These are phyloP conservation scores for Antechinus stuartii DNA, from an alignment of 2,113 vertebrate species.

Conservation along the genomic window DNA sequence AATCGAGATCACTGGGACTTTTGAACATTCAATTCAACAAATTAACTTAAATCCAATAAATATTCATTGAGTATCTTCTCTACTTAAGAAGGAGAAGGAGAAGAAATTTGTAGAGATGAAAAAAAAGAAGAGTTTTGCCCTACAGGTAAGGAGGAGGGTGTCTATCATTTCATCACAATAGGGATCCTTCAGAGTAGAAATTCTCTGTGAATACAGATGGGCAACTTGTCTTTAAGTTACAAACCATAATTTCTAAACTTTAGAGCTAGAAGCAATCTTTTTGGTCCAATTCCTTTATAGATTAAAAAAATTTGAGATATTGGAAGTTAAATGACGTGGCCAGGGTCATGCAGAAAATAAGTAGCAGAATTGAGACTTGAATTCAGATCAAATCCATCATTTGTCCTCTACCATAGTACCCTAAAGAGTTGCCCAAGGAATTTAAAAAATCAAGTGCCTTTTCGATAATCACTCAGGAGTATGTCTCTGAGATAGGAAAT, in stretches of 20 bases:
- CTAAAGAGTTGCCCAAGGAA: not conserved
- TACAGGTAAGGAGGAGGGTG: not conserved
- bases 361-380: not conserved
- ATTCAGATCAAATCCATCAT: not conserved
- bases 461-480: not conserved
- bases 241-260: not conserved
- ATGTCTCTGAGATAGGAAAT: not conserved
- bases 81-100: not conserved
- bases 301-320: not conserved
- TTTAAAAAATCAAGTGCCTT: not conserved
- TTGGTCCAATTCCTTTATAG: not conserved
- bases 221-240: not conserved
- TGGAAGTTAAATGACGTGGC: not conserved
- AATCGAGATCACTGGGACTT: not conserved
- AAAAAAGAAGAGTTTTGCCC: not conserved
- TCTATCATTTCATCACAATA: not conserved
- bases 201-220: not conserved
- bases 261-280: not conserved
- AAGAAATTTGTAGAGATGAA: not conserved
- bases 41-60: constrained; percentile 4
- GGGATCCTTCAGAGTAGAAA: not conserved
- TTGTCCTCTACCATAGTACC: not conserved
- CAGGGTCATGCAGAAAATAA: not conserved
- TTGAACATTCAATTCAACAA: not conserved
- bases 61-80: not conserved